Base-by-base conservation (phyloP, 2,797 vertebrate genomes). In the Xenentodon cancila region DNA sequence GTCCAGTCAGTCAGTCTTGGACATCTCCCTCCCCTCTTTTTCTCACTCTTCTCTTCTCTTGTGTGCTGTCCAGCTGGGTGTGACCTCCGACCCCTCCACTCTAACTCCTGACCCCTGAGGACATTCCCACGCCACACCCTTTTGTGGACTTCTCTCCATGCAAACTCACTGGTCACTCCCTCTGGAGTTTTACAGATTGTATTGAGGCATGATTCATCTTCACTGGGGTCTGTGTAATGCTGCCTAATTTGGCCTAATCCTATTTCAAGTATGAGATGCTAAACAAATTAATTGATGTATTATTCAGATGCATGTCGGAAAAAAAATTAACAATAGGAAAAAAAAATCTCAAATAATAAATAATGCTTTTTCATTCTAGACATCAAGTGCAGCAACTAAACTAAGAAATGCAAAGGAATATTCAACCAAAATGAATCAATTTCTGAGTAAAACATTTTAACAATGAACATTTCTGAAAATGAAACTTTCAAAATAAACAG, bases 81-180 rank as follows among this genome's bases (percentile, higher is more conserved):
- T 88, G 92, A 92, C 91, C 91, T 88, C 69, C 88, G 90, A 90
- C 89, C 88, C 78, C 46, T 68, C 88, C 73, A 89, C 87, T 91
- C 90, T 93, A 85, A 93, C 91, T 93, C 90, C 91, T 94, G 92
- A 94, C 93, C 93, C 75, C 65, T 30, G 66, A 74, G 81, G 82
- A 85, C 88, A 88, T 94, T 94, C 93, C 93, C 93, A 94, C 93
- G 93, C 90, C 92, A 93, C 92, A 92, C 92, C 92, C 92, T 94
- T 93, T 94, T 94, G 92, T 94, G 84, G 76, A 72, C 71, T 56
- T 48, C 73, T 82, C 75, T 69, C 86, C 88, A 87, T 89, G 85
- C 90, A 77, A 87, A 90, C 88, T 68, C 59, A 64, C 58, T 84
- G 90, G 91, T 92, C 86, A 93, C 88, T 86, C 84, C 88, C 79